Conservation (phyloP, 30 jellyfish, hydroid and myxozoan genomes). For the Aurelia coerulea region DNA sequence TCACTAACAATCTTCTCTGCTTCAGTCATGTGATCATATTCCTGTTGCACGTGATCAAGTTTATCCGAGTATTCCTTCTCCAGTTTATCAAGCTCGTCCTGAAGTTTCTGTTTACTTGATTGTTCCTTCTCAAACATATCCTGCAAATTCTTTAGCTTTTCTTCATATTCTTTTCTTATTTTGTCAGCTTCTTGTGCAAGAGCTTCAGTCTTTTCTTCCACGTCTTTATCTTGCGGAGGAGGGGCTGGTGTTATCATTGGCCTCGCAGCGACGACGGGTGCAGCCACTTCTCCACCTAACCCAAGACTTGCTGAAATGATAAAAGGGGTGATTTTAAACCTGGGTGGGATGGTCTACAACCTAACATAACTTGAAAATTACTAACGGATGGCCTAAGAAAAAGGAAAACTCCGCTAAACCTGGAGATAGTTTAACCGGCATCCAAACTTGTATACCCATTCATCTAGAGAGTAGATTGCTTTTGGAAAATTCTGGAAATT, state of each 20-base stretch:
- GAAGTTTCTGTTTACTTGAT: conserved; percentile 84
- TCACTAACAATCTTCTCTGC: conserved; percentile 64
- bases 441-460: too few relatives aligned
- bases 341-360: too few relatives aligned
- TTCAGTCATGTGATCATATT: conserved; percentile 63
- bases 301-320: conserved; percentile 85
- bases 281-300: conserved; percentile 47
- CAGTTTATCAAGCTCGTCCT: conserved; percentile 75
- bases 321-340: background rate
- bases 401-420: too few relatives aligned
- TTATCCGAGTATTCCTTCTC: conserved; percentile 70
- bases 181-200: conserved; percentile 78
- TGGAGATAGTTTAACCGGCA: too few relatives aligned
- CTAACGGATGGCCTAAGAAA: too few relatives aligned
- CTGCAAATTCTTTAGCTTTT: conserved; percentile 74
- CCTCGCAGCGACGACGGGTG: conserved; percentile 44
- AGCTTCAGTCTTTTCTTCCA: conserved; percentile 53
- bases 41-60: conserved; percentile 67
- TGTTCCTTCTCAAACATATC: conserved; percentile 82
- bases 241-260: conserved; percentile 59
- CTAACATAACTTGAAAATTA: too few relatives aligned
- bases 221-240: conserved; percentile 33
- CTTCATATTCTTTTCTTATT: conserved; percentile 87
- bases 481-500: too few relatives aligned
- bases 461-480: too few relatives aligned